Evolutionary conservation across 2,113 vertebrate species (phyloP).

Genomic region (Ammodytes dubius): DNA sequence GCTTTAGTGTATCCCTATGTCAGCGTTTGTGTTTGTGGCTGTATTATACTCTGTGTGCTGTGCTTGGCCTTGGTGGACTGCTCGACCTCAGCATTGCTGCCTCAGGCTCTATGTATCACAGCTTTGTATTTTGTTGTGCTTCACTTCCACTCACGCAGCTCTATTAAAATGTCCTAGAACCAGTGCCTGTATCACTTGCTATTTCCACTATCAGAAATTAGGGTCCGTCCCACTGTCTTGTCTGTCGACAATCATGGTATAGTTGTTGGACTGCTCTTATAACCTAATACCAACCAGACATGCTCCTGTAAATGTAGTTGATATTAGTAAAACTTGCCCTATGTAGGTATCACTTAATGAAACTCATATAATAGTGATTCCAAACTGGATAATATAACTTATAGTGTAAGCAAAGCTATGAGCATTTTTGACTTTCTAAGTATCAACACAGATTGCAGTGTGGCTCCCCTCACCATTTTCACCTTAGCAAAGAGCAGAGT

Average conservation of each 20-base stretch:
- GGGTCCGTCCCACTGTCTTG: neutral
- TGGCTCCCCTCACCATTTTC: neutral
- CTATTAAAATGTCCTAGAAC: conserved; percentile 45
- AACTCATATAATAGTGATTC: neutral
- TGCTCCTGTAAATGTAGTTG: neutral
- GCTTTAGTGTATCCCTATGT: conserved; percentile 25
- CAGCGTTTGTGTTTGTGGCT: conserved; percentile 62
- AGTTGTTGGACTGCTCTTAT: neutral
- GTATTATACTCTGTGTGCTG: conserved; percentile 30
- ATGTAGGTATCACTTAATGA: neutral
- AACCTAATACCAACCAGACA: neutral
- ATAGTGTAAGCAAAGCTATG: neutral
- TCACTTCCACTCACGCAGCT: conserved; percentile 44
- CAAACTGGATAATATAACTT: neutral
- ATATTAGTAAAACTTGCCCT: neutral
- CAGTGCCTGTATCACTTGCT: conserved; percentile 29
- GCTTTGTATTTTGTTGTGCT: conserved; percentile 59
- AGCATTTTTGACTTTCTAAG: no score
- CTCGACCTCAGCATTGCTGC: conserved; percentile 58
- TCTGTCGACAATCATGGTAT: neutral
- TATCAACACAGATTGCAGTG: neutral
- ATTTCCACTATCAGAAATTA: conserved; percentile 19
- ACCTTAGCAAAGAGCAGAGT: neutral
- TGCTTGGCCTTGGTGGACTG: conserved; percentile 31
- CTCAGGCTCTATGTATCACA: conserved; percentile 65